Evolutionary conservation across 2,113 vertebrate species (phyloP).

Genomic region (Chionomys nivalis): DNA sequence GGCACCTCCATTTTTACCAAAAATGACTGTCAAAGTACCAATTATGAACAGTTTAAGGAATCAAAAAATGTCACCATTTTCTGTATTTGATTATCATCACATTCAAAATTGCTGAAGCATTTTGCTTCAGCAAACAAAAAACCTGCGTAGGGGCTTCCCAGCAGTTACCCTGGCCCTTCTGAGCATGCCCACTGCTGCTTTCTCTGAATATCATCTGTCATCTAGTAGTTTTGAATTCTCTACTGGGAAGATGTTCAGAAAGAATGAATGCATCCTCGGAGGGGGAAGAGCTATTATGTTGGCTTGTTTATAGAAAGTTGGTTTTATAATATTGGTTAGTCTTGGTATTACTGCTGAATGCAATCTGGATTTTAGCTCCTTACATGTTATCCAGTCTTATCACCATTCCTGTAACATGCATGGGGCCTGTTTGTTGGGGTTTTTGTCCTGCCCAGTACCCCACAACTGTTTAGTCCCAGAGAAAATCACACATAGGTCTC

Average conservation of each 20-base stretch:
- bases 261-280: too few species aligned
- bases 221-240: not conserved
- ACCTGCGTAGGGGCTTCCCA: fast-evolving
- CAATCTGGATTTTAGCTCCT: fast-evolving
- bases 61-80: not conserved
- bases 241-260: not conserved
- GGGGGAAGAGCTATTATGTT: fast-evolving
- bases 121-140: not conserved
- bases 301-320: not conserved
- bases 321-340: fast-evolving
- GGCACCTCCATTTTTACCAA: not conserved
- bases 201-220: not conserved
- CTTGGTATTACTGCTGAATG: not conserved
- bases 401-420: too few species aligned
- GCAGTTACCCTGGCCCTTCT: fast-evolving
- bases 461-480: too few species aligned
- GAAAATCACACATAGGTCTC: too few species aligned
- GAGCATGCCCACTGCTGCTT: not conserved
- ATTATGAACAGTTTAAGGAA: not conserved
- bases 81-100: not conserved
- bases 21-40: too few species aligned
- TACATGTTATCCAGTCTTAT: not conserved
- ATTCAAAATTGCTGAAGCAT: not conserved
- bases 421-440: too few species aligned
- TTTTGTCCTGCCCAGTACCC: too few species aligned